Evolutionary conservation across 2,888 invertebrate genomes (phyloP).

Genomic region (Acrobasis consociella): DNA sequence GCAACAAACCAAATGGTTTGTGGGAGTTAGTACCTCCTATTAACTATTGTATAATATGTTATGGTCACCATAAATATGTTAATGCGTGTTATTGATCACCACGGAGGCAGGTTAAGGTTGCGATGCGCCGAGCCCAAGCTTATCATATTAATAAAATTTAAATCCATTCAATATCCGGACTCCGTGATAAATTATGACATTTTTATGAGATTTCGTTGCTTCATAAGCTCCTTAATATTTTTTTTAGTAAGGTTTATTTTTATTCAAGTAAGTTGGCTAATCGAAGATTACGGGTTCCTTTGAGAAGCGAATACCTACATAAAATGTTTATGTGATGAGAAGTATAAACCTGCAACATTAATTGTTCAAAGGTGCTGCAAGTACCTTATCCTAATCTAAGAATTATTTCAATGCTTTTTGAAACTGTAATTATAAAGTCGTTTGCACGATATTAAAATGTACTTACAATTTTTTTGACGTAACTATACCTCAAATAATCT

Average conservation of each 20-base stretch:
- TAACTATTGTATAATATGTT: conserved; percentile 18
- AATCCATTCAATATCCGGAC: conserved; percentile 18
- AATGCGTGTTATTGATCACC: conserved; percentile 13
- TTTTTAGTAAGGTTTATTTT: not conserved
- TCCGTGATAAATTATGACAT: conserved; percentile 12
- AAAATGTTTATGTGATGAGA: no score
- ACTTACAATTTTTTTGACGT: no score
- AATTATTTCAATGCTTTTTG: no score
- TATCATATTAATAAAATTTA: conserved; percentile 19
- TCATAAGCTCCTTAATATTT: conserved; percentile 9
- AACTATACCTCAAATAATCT: no score
- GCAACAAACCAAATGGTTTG: conserved; percentile 2
- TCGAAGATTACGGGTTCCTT: no score
- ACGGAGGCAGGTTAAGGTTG: conserved; percentile 19
- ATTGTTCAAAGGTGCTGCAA: no score
- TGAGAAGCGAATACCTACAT: no score
- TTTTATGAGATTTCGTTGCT: conserved; percentile 9
- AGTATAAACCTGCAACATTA: no score
- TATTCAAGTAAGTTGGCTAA: not conserved
- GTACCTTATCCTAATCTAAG: no score
- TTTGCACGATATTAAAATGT: no score
- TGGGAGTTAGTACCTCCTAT: not conserved
- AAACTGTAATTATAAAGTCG: no score
- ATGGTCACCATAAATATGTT: conserved; percentile 16
- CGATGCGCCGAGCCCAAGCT: conserved; percentile 4